phyloP scores from a whole-genome alignment of 53 echinoderm and acorn worm species.

The Echinarachnius parma region DNA sequence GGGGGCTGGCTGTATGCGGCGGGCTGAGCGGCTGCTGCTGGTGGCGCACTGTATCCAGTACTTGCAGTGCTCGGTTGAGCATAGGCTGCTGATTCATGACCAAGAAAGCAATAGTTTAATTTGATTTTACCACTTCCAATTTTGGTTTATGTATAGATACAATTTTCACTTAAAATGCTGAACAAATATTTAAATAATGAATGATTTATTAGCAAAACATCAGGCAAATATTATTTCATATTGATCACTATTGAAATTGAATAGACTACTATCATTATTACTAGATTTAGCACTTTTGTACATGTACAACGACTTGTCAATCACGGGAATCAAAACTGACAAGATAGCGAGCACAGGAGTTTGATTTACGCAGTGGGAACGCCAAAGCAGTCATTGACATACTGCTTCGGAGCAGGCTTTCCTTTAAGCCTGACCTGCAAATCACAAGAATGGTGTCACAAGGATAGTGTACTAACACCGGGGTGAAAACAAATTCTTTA shows the following conservation, averaged over 20 bases:
- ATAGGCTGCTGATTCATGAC: too few relatives aligned
- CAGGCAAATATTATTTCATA: not conserved
- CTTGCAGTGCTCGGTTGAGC: too few relatives aligned
- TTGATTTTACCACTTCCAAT: not conserved
- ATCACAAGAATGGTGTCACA: too few relatives aligned
- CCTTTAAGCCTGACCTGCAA: constrained; percentile 34
- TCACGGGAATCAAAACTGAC: constrained; percentile 27
- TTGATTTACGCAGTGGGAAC: constrained; percentile 33
- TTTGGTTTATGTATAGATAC: not conserved
- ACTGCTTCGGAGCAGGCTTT: constrained; percentile 24
- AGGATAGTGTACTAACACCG: too few relatives aligned
- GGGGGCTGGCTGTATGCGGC: constrained; percentile 13
- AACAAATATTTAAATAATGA: too few relatives aligned
- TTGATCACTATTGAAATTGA: not conserved
- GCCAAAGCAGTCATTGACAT: constrained; percentile 11
- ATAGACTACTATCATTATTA: not conserved
- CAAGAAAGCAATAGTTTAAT: not conserved
- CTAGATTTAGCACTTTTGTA: not conserved
- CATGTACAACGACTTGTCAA: constrained; percentile 33
- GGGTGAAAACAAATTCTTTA: not conserved
- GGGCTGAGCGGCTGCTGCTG: constrained; percentile 13
- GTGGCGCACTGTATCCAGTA: too few relatives aligned
- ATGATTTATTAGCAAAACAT: not conserved
- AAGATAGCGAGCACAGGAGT: constrained; percentile 33
- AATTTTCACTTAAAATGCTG: not conserved